Evolutionary conservation across 1,140 invertebrate species (phyloP), one percentile per base, ranked within the genome.

Genomic region (Chelonus insularis): DNA sequence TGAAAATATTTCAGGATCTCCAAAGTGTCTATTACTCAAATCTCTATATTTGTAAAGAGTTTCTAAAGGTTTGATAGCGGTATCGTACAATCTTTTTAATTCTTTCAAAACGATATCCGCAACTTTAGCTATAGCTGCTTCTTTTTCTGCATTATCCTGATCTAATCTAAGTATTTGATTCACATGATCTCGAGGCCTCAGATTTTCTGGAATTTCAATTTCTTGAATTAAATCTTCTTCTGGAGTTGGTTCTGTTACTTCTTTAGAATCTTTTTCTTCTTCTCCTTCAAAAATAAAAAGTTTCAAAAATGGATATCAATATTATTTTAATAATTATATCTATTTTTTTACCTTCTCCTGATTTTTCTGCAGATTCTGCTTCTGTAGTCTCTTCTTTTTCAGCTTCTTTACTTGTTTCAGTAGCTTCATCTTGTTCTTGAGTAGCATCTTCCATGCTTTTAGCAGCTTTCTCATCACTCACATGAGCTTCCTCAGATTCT

Each of bases 1-100:
- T 0, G 93, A 95, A 79, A 96, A 95, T 74, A 97, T 95, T 85
- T 97, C 94, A 5, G 93, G 90, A 84, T 97, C 94, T 79, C 92
- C 91, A 73, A 94, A 94, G 80, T 95, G 92, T 64, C 94, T 86
- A 71, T 95, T 95, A 71, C 93, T 96, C 37, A 97, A 85, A 74
- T 96, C 93, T 71, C 92, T 86, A 72, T 96, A 97, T 77, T 95
- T 96, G 77, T 95, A 97, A 12, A 94, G 77, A 7, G 84, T 86
- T 83, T 97, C 95, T 68, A 97, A 81, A 6, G 94, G 95, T 77
- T 94, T 93, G 8, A 97, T 93, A 0, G 92, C 91, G 55, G 85
- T 88, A 73, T 95, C 92, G 68, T 97, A 95, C 14, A 96, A 83
- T 71, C 86, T 88, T 74, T 96, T 96, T 51, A 97, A 82, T 62